These are phyloP conservation scores for Drosophila grimshawi DNA, from an alignment of 1,140 invertebrate genomes.

Conservation along the genomic window DNA sequence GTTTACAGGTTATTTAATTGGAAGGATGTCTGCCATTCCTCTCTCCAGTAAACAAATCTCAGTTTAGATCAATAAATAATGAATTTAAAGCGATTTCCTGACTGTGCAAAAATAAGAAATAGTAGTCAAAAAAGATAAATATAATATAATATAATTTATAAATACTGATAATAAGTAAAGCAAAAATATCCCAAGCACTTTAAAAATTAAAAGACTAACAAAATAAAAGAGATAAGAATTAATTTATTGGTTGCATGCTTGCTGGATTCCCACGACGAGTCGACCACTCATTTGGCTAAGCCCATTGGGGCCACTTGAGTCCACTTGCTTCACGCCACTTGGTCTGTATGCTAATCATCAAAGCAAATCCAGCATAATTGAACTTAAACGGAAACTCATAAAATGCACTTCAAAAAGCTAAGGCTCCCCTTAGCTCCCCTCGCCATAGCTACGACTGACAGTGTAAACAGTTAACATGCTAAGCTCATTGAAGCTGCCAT, in stretches of 20 bases:
- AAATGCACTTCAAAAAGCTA: conserved; percentile 49
- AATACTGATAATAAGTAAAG: too few species aligned
- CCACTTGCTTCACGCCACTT: conserved; percentile 41
- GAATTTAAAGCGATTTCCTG: too few species aligned
- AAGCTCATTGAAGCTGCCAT: conserved; percentile 68
- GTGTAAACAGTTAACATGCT: conserved; percentile 58
- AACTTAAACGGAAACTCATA: conserved; percentile 79
- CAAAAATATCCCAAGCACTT: too few species aligned
- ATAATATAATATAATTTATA: too few species aligned
- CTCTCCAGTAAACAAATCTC: too few species aligned
- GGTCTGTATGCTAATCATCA: conserved; percentile 74
- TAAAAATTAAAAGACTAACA: neutral
- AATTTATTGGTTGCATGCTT: conserved; percentile 3
- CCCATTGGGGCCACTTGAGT: conserved; percentile 30
- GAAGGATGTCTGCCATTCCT: too few species aligned
- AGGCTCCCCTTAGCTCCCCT: neutral
- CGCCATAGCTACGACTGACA: neutral
- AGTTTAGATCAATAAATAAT: too few species aligned
- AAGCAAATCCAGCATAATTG: conserved; percentile 65
- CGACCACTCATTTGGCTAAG: neutral
- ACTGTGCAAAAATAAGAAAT: too few species aligned
- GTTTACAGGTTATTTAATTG: too few species aligned
- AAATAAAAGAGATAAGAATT: conserved; percentile 13
- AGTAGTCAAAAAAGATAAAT: too few species aligned
- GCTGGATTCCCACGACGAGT: conserved; percentile 19